A percentile compares a stretch with the other conserved stretches of the same genome.
phyloP scores from a whole-genome alignment of 2,113 vertebrate species.

The Atlantisia rogersi region DNA sequence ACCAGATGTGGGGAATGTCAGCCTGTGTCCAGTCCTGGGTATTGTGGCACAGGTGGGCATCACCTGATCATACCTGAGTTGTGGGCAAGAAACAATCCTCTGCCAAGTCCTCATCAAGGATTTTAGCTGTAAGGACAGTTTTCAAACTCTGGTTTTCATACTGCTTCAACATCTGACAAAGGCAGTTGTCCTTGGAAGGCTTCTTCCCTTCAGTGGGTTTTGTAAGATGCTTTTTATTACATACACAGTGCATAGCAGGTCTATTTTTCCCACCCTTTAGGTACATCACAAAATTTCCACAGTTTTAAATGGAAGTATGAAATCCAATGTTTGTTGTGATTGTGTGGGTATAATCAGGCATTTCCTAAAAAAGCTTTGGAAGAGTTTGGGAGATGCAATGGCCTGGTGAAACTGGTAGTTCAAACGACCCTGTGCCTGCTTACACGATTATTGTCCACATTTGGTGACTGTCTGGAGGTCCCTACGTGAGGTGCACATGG shows the following conservation, averaged over 20 bases:
- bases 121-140: not conserved
- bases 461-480: not conserved
- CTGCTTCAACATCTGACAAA: not conserved
- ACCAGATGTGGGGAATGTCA: not conserved
- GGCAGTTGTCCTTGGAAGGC: not conserved
- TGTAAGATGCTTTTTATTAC: not conserved
- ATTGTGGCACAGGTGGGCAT: not conserved
- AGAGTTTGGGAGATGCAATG: not conserved
- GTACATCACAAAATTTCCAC: not conserved
- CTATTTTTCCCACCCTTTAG: not conserved
- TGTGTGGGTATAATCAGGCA: not conserved
- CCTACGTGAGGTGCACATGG: rapidly evolving
- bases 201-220: not conserved
- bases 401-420: not conserved
- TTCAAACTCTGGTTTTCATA: not conserved
- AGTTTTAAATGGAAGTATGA: not conserved
- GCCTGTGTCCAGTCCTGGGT: not conserved
- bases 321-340: not conserved
- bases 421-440: not conserved
- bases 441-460: not conserved
- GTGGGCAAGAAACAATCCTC: not conserved
- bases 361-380: not conserved
- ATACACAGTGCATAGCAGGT: not conserved
- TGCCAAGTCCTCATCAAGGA: not conserved
- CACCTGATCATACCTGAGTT: not conserved